A percentile compares a stretch with the other conserved stretches of the same genome.
phyloP scores from a whole-genome alignment of 2,797 vertebrate species.

The Sternotherus odoratus region DNA sequence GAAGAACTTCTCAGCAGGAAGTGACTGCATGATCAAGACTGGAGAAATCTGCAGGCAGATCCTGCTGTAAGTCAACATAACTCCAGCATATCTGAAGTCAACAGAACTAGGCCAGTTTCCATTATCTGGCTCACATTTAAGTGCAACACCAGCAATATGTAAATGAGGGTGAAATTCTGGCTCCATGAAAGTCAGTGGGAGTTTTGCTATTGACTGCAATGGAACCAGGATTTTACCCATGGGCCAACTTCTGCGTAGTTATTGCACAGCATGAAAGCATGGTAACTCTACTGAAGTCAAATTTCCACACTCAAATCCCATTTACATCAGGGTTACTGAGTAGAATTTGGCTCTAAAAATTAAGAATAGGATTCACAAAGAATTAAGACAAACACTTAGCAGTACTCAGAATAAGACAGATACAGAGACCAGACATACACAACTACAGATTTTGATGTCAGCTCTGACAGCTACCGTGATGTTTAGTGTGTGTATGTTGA shows the following conservation, averaged over 20 bases:
- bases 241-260: not conserved
- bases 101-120: not conserved
- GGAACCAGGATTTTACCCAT: not conserved
- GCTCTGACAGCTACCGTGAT: conserved; percentile 75
- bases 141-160: not conserved
- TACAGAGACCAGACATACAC: conserved; percentile 68
- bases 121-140: not conserved
- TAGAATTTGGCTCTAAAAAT: not conserved
- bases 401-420: conserved; percentile 64
- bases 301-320: conserved; percentile 1
- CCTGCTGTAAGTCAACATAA: too few relatives aligned
- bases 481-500: conserved; percentile 74
- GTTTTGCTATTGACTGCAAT: not conserved
- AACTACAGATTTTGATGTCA: conserved; percentile 72
- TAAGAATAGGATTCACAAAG: not conserved
- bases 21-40: too few relatives aligned
- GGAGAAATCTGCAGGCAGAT: too few relatives aligned
- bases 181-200: not conserved
- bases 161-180: not conserved
- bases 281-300: not conserved
- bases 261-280: not conserved
- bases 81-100: too few relatives aligned
- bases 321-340: not conserved
- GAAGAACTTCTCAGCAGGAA: too few relatives aligned
- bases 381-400: conserved; percentile 54